Conservation (phyloP, 2,797 vertebrate species). For the Phalanger gymnotis region DNA sequence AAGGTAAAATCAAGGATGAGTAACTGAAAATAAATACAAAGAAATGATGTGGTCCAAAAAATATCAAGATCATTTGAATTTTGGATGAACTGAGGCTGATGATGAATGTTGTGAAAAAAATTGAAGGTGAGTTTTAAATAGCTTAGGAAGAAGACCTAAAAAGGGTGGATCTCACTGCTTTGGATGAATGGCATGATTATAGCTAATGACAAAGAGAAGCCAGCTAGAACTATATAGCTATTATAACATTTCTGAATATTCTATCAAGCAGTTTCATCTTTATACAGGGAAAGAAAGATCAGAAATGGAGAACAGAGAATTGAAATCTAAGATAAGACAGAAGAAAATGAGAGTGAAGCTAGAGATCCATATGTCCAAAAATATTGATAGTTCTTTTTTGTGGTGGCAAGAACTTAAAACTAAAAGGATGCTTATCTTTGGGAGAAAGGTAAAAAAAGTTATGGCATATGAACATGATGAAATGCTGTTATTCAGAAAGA, state of each 20-base stretch:
- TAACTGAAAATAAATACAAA: neutral
- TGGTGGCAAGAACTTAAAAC: neutral
- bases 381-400: neutral
- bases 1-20: neutral
- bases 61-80: neutral
- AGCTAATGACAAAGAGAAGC: neutral
- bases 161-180: neutral
- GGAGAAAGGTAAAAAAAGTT: neutral
- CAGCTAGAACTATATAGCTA: neutral
- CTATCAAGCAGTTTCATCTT: neutral
- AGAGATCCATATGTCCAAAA: neutral
- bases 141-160: too few species aligned
- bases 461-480: neutral
- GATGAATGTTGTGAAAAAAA: neutral
- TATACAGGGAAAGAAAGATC: neutral
- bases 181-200: neutral
- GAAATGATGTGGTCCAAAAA: neutral
- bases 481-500: neutral
- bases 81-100: neutral
- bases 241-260: neutral
- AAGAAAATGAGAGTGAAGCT: neutral
- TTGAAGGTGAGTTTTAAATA: neutral
- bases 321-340: neutral
- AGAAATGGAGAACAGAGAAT: neutral
- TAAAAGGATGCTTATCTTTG: neutral